Conservation (phyloP, 2,113 vertebrate species). For the Platanista minor region DNA sequence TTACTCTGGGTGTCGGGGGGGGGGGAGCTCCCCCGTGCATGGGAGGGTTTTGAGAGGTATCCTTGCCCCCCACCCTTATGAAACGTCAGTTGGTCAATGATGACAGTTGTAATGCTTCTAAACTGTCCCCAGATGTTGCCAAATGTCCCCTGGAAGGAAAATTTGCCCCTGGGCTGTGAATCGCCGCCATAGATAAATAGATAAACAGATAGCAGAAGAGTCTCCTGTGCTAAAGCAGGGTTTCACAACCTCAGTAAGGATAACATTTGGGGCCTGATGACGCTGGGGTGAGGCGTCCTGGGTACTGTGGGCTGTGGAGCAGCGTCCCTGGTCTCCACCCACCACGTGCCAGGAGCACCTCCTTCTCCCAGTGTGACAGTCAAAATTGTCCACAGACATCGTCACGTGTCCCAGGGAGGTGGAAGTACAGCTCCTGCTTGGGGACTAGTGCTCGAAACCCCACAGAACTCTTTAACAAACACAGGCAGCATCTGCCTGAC, state of each 20-base stretch:
- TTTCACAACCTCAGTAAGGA: accelerated
- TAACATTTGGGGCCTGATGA: accelerated
- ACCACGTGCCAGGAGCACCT: neutral
- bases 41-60: neutral
- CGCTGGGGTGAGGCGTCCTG: accelerated
- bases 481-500: accelerated
- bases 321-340: neutral
- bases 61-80: accelerated
- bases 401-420: accelerated
- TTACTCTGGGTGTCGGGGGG: accelerated
- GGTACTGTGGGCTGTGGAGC: accelerated
- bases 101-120: too few species aligned
- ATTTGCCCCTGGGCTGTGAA: neutral
- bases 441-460: accelerated
- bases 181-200: too few species aligned
- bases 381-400: accelerated
- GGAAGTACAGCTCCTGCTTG: accelerated
- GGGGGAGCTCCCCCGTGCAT: too few species aligned
- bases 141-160: neutral
- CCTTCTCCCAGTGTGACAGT: accelerated
- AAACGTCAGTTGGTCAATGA: neutral
- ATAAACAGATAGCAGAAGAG: neutral
- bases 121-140: neutral
- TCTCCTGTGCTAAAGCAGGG: accelerated
- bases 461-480: accelerated